These are phyloP conservation scores for Colistium nudipinnis DNA, from an alignment of 2,113 vertebrate genomes.

Conservation along the genomic window DNA sequence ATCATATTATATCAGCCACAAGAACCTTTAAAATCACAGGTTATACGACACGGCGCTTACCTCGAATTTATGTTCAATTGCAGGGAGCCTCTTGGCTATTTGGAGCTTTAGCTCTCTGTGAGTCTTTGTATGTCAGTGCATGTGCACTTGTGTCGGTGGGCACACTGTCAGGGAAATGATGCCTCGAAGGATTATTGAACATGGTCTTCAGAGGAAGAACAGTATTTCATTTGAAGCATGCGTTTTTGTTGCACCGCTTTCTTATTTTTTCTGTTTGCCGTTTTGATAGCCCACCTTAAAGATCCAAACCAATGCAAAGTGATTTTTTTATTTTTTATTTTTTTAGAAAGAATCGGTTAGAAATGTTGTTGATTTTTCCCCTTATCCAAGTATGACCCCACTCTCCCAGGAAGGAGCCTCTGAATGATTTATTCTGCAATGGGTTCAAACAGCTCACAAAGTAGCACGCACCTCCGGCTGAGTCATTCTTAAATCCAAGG, in stretches of 20 bases:
- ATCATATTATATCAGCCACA: background rate
- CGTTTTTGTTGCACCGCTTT: conserved; percentile 19
- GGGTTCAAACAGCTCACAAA: conserved; percentile 43
- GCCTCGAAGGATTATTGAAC: conserved; percentile 59
- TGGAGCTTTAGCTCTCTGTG: background rate
- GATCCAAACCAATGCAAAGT: conserved; percentile 14
- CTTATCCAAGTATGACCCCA: conserved; percentile 18
- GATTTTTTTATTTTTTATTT: too few relatives aligned
- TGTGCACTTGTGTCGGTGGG: background rate
- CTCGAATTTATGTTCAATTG: conserved; percentile 6
- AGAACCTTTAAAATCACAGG: conserved; percentile 2
- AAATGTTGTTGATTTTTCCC: conserved; percentile 45
- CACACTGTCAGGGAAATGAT: conserved; percentile 43
- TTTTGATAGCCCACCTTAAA: conserved; percentile 21
- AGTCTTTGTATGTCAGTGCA: background rate
- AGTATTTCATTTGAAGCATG: conserved; percentile 39
- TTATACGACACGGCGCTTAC: background rate
- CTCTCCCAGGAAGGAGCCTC: conserved; percentile 12
- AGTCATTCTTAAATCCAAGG: conserved; percentile 12
- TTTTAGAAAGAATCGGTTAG: conserved; percentile 8
- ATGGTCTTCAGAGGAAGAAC: conserved; percentile 42
- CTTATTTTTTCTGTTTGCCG: conserved; percentile 10
- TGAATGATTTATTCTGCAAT: conserved; percentile 53
- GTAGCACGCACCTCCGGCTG: conserved; percentile 25
- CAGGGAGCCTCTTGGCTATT: conserved; percentile 13